A percentile compares a stretch with the other conserved stretches of the same genome.
phyloP scores from a whole-genome alignment of 2,888 invertebrate genomes.

The Chesias legatella region DNA sequence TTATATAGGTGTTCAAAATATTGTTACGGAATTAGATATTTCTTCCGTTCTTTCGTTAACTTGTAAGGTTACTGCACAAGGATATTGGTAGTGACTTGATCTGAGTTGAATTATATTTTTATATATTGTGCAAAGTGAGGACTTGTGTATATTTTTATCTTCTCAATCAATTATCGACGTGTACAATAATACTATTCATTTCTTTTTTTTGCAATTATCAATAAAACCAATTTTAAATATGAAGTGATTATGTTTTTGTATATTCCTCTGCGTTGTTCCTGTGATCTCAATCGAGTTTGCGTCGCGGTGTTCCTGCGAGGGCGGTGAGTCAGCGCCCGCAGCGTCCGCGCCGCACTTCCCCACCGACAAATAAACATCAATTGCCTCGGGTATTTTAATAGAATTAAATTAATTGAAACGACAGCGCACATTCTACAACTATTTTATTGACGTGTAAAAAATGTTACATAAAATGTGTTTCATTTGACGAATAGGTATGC shows the following conservation, averaged over 20 bases:
- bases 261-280: slow-evolving; percentile 36
- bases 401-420: slow-evolving; percentile 76
- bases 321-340: slow-evolving; percentile 50
- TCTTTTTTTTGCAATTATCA: slow-evolving; percentile 75
- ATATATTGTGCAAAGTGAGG: slow-evolving; percentile 74
- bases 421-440: slow-evolving; percentile 67
- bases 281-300: slow-evolving; percentile 39
- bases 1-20: slow-evolving; percentile 78
- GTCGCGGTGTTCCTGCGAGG: slow-evolving; percentile 34
- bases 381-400: slow-evolving; percentile 71
- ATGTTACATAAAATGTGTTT: slow-evolving; percentile 66
- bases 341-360: slow-evolving; percentile 39
- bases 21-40: slow-evolving; percentile 78
- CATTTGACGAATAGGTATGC: slow-evolving; percentile 41
- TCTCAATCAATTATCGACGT: slow-evolving; percentile 78
- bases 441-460: slow-evolving; percentile 73
- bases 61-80: slow-evolving; percentile 76
- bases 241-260: slow-evolving; percentile 48
- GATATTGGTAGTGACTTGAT: slow-evolving; percentile 78
- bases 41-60: slow-evolving; percentile 69
- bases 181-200: slow-evolving; percentile 75
- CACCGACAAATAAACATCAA: slow-evolving; percentile 56
- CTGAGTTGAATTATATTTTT: slow-evolving; percentile 80
- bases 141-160: slow-evolving; percentile 75
- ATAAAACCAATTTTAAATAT: slow-evolving; percentile 79